These are phyloP conservation scores for Hemistola chrysoprasaria DNA, from an alignment of 2,888 invertebrate species.

Conservation along the genomic window DNA sequence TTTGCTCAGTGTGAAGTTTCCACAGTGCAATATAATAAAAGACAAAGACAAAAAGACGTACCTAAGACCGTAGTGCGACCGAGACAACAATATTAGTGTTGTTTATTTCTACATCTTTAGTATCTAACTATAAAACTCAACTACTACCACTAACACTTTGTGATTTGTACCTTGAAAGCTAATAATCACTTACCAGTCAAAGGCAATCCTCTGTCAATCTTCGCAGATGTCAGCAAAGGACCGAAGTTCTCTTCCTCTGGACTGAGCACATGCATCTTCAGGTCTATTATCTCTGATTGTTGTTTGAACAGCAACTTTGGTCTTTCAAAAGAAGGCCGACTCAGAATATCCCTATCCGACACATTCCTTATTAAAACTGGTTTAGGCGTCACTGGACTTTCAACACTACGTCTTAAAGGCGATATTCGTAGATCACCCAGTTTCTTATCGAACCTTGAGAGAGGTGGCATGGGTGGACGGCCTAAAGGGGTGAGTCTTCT, in stretches of 20 bases:
- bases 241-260: conserved; percentile 64
- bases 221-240: conserved; percentile 52
- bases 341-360: conserved; percentile 58
- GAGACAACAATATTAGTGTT: too few relatives aligned
- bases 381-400: conserved; percentile 55
- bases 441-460: conserved; percentile 63
- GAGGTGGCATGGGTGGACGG: conserved; percentile 62
- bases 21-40: too few relatives aligned
- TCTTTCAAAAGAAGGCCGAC: conserved; percentile 56
- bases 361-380: conserved; percentile 54
- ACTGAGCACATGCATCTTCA: conserved; percentile 70
- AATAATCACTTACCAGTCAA: conserved; percentile 71
- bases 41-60: too few relatives aligned
- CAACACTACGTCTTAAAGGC: conserved; percentile 63
- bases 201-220: conserved; percentile 69
- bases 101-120: too few relatives aligned
- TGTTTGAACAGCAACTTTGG: conserved; percentile 70
- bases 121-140: too few relatives aligned
- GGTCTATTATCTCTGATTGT: conserved; percentile 72
- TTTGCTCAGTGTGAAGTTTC: conserved; percentile 4
- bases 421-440: conserved; percentile 64
- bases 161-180: too few relatives aligned
- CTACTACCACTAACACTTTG: too few relatives aligned
- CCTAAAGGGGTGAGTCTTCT: conserved; percentile 62
- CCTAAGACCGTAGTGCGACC: too few relatives aligned